A percentile compares a stretch with the other conserved stretches of the same genome.
phyloP scores from a whole-genome alignment of 1,140 invertebrate genomes.

The Mactra quadrangularis region DNA sequence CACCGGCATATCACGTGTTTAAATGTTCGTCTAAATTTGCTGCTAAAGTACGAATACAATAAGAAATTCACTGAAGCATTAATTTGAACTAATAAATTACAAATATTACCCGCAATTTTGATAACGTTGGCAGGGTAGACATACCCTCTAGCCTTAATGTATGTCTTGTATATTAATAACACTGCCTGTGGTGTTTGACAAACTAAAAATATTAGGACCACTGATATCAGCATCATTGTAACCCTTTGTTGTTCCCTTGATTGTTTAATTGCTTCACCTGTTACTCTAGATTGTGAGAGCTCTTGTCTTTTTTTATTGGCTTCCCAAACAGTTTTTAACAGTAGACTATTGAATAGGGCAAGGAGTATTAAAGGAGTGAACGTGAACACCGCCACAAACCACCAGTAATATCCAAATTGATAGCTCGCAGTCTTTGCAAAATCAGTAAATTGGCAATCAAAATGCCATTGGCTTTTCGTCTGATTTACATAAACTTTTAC shows the following conservation, averaged over 20 bases:
- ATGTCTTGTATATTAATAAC: slow-evolving; percentile 70
- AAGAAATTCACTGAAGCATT: slow-evolving; percentile 91
- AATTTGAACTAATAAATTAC: slow-evolving; percentile 89
- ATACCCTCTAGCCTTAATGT: slow-evolving; percentile 63
- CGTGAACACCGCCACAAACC: slow-evolving; percentile 88
- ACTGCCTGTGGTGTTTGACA: slow-evolving; percentile 89
- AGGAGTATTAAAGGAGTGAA: slow-evolving; percentile 88
- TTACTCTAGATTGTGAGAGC: slow-evolving; percentile 84
- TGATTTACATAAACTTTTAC: slow-evolving; percentile 5
- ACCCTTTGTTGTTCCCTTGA: slow-evolving; percentile 84
- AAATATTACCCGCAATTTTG: slow-evolving; percentile 88
- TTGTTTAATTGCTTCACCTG: slow-evolving; percentile 66
- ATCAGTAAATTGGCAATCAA: slow-evolving; percentile 68
- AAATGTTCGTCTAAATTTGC: slow-evolving; percentile 90
- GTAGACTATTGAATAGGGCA: slow-evolving; percentile 89
- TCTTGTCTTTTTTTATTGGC: slow-evolving; percentile 84
- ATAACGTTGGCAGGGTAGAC: slow-evolving; percentile 74
- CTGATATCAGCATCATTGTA: slow-evolving; percentile 90
- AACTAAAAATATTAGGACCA: slow-evolving; percentile 89
- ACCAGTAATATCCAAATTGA: slow-evolving; percentile 88
- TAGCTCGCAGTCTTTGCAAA: slow-evolving; percentile 86
- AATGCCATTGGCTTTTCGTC: slow-evolving; percentile 30
- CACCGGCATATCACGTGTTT: slow-evolving; percentile 86
- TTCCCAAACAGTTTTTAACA: slow-evolving; percentile 88
- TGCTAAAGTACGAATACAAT: slow-evolving; percentile 90